Percentiles rank a stretch among this genome's conserved stretches.
Evolutionary conservation across 2,888 invertebrate genomes (phyloP).

Genomic region (Helleia helle): DNA sequence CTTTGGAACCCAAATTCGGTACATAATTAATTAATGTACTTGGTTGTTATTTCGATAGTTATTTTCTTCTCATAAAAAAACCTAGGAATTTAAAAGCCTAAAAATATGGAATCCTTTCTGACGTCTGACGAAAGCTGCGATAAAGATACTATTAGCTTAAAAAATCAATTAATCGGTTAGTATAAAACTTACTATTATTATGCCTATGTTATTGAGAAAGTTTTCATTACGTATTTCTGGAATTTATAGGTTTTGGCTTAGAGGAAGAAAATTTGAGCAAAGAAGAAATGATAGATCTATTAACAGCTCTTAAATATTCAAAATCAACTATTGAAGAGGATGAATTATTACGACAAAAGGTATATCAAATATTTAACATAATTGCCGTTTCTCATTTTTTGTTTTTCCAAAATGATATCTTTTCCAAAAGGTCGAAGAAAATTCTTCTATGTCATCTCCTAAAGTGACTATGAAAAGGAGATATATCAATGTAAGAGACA

Average conservation of each 20-base stretch:
- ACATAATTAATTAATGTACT: no score
- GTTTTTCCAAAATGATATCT: background rate
- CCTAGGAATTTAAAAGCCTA: no score
- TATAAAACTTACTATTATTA: conserved; percentile 1
- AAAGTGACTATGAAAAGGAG: conserved; percentile 47
- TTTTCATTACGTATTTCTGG: conserved; percentile 3
- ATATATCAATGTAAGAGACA: conserved; percentile 52
- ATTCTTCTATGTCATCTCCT: conserved; percentile 22
- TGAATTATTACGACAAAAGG: conserved; percentile 35
- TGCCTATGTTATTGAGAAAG: background rate
- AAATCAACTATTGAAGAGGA: conserved; percentile 51
- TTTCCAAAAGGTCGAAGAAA: conserved; percentile 31
- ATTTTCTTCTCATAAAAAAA: no score
- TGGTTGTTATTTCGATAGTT: no score
- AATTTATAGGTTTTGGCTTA: conserved; percentile 52
- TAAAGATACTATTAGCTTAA: conserved; percentile 54
- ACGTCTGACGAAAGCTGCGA: conserved; percentile 41
- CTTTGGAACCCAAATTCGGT: background rate
- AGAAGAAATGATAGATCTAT: conserved; percentile 61
- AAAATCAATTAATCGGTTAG: conserved; percentile 51
- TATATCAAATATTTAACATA: no score
- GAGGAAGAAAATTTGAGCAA: conserved; percentile 59
- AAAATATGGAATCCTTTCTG: conserved; percentile 28
- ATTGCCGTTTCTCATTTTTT: no score
- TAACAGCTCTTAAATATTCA: conserved; percentile 58